Percentiles rank a stretch among this genome's conserved stretches.
Evolutionary conservation across 2,113 vertebrate genomes (phyloP).

Genomic region (Phylloscopus whistleri): DNA sequence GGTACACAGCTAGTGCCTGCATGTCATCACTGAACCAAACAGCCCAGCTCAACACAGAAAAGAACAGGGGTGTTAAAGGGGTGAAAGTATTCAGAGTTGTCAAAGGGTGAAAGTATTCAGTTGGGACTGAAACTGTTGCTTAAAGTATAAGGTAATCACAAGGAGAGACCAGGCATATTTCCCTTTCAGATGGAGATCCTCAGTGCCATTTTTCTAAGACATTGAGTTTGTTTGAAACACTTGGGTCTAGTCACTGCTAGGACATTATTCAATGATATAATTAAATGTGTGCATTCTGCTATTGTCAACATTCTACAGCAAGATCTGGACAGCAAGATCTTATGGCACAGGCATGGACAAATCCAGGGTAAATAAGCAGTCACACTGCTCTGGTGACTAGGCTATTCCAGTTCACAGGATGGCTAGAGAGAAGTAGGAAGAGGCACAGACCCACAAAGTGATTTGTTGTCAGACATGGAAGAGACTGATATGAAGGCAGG

Average conservation of each 20-base stretch:
- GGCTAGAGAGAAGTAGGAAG: background rate
- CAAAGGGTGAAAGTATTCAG: background rate
- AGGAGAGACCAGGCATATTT: background rate
- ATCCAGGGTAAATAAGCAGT: background rate
- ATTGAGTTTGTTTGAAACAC: background rate
- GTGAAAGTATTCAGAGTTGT: background rate
- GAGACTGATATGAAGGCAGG: background rate
- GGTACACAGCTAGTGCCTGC: background rate
- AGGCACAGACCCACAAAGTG: background rate
- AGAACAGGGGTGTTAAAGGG: background rate
- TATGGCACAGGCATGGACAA: background rate
- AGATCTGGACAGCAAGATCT: background rate
- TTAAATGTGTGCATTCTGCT: background rate
- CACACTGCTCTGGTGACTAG: background rate
- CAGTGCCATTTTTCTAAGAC: background rate
- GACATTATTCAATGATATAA: background rate
- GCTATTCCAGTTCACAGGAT: background rate
- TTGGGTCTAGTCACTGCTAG: background rate
- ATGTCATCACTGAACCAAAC: background rate
- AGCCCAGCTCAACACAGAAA: background rate
- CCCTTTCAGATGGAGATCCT: background rate
- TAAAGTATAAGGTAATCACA: background rate
- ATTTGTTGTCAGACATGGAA: background rate
- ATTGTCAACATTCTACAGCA: background rate
- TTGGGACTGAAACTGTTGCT: background rate